Base-by-base conservation (phyloP, 2,113 vertebrate genomes). In the Micromys minutus region DNA sequence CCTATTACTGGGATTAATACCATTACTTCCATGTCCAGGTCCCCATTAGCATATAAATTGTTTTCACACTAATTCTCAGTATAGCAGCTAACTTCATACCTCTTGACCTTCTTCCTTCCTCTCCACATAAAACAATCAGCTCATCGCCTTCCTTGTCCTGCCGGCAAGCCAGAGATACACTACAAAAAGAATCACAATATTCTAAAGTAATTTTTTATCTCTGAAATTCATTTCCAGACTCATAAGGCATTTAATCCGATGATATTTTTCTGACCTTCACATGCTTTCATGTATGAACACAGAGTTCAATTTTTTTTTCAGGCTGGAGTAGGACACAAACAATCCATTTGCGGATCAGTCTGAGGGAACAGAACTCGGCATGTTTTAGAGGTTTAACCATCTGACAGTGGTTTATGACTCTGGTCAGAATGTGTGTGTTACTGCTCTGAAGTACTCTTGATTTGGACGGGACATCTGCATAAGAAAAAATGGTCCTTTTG, bases 261-360 rank as follows among this genome's bases (percentile, higher is more conserved):
- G 76, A 75, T 77, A 87, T 93, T 97, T 95, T 45, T 92, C 8
- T 93, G 85, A 69, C 45, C 22, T 89, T 94, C 42, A 52, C 52
- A 90, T 67, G 57, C 31, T 94, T 87, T 88, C 45, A 63, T 16
- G 26, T 55, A 92, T 71, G 90, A 94, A 92, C 86, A 90, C 3
- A 11, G 47, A 69, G 76, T 21, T 63, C 65, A 77, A 26, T 63
- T 47, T 79, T 36, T n/a, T 77, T 91, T 75, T 47, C 21, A 52
- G 59, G 65, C 61, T 94, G 15, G 7, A 90, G 34, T 7, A 57
- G 12, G 90, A 22, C 16, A 50, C 16, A 7, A 94, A 92, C 72
- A 90, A 52, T 24, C 72, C 42, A 50, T 92, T 83, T 89, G 59
- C 10, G 71, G 31, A 59, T 92, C 17, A 80, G 72, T 57, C 67